These are phyloP conservation scores for Gymnosoma rotundatum DNA, from an alignment of 2,888 invertebrate genomes.

Conservation along the genomic window DNA sequence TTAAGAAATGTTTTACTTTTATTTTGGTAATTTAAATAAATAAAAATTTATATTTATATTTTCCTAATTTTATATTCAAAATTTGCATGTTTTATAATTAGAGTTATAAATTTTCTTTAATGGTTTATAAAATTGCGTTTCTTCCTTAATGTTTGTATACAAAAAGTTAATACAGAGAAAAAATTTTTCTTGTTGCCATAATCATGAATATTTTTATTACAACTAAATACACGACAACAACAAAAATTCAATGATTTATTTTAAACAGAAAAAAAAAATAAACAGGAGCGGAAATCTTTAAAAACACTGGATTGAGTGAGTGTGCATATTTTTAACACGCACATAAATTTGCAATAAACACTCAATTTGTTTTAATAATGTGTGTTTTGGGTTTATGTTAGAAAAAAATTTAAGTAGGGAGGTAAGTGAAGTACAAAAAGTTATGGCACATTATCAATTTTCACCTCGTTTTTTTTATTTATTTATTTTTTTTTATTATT, in stretches of 20 bases:
- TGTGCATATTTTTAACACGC: constrained; percentile 14
- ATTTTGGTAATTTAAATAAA: not conserved
- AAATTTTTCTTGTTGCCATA: not conserved
- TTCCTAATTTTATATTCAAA: not conserved
- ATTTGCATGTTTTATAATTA: constrained; percentile 31
- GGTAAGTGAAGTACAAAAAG: not conserved
- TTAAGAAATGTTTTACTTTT: too few relatives aligned
- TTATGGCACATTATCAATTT: not conserved
- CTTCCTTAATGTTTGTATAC: constrained; percentile 10
- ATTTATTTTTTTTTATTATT: not conserved
- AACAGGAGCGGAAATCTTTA: not conserved
- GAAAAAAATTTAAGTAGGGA: not conserved
- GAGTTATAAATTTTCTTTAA: constrained; percentile 58
- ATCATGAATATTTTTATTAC: not conserved
- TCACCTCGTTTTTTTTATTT: not conserved
- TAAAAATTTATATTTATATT: constrained; percentile 4
- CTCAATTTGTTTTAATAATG: constrained; percentile 63
- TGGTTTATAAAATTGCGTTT: constrained; percentile 51
- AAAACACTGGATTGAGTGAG: not conserved
- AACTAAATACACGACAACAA: not conserved
- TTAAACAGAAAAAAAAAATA: not conserved
- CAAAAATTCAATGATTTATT: constrained; percentile 32
- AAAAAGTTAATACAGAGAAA: not conserved
- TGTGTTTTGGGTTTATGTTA: constrained; percentile 8
- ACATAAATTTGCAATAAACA: constrained; percentile 63